phyloP scores from a whole-genome alignment of 2,113 vertebrate species.

The Origma solitaria region DNA sequence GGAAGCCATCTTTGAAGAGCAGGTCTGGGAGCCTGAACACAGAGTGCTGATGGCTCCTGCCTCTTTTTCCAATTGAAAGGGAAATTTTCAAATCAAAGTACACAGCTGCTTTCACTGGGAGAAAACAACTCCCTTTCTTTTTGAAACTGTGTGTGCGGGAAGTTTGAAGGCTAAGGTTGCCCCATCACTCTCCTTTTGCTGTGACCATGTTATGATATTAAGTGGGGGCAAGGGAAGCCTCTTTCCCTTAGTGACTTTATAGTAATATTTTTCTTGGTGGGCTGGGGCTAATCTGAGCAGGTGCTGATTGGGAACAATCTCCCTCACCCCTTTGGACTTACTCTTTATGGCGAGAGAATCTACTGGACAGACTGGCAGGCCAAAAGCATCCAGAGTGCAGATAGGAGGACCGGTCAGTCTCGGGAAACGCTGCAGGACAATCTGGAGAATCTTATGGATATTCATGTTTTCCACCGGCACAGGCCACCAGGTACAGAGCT shows the following conservation, averaged over 20 bases:
- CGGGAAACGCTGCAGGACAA: conserved; percentile 87
- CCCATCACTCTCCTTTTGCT: not conserved
- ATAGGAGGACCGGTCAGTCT: conserved; percentile 85
- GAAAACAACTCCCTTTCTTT: not conserved
- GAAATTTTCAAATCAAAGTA: not conserved
- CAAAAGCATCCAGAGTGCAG: conserved; percentile 94
- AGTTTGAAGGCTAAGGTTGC: not conserved
- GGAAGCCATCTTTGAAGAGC: not conserved
- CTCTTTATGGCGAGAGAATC: conserved; percentile 88
- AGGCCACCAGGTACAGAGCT: conserved; percentile 79
- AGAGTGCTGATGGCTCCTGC: not conserved
- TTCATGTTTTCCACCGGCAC: conserved; percentile 94
- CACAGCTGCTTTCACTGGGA: not conserved
- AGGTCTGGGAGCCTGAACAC: not conserved
- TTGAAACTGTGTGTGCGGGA: not conserved
- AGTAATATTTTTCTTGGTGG: not conserved
- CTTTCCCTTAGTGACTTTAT: not conserved
- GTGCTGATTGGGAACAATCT: conserved; percentile 92
- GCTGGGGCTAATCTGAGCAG: conserved; percentile 66
- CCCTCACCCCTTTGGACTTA: conserved; percentile 94
- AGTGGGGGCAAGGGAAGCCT: not conserved
- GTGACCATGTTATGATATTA: not conserved
- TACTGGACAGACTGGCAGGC: conserved; percentile 99
- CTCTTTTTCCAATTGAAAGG: conserved; percentile 3
- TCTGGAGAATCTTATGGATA: conserved; percentile 98